Evolutionary conservation across 1,140 invertebrate genomes (phyloP), one percentile per base, ranked within the genome.

Genomic region (Cherax quadricarinatus): DNA sequence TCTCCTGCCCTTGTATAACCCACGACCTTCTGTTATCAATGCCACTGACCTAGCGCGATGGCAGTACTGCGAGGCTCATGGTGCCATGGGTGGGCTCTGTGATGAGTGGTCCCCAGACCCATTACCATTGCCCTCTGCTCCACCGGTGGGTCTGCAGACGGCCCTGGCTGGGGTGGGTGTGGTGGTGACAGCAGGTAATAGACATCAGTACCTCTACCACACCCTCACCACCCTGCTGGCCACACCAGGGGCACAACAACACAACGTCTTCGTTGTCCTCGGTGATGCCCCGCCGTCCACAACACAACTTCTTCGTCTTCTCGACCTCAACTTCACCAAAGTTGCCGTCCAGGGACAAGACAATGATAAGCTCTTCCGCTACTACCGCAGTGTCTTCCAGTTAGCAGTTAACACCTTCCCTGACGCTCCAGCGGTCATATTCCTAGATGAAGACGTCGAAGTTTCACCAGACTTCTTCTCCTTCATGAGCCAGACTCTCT

Each of bases 391-490:
- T 49, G 93, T 91, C 79, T 93, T 89, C 80, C 85, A 83, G n/a
- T 51, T 89, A 49, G 86, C 88, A 30, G 89, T 80, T 16, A 66
- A 51, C 41, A 78, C 79, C 24, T 91, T 91, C 73, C 89, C 89
- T 49, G 51, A 91, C 48, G 86, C 93, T 6, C 93, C 93, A 1
- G 93, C 93, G 6, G 96, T 96, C 9, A 96, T 97, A 87, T 95
- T 97, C 60, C 94, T 97, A 41, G 96, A 97, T 94, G 96, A 97
- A 94, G 96, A 97, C 94, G 95, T 97, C 73, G 96, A 97, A 94
- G 96, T 97, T 10, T 96, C 96, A 24, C 96, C 96, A 83, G 96
- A 97, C 94, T 96, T 97, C 94, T 96, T 96, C 93, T 96, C 91
- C 94, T 97, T 96, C 94, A 96, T 97, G 94, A 96, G 95, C 94